phyloP scores from a whole-genome alignment of 2,113 vertebrate genomes.

The Aegypius monachus region DNA sequence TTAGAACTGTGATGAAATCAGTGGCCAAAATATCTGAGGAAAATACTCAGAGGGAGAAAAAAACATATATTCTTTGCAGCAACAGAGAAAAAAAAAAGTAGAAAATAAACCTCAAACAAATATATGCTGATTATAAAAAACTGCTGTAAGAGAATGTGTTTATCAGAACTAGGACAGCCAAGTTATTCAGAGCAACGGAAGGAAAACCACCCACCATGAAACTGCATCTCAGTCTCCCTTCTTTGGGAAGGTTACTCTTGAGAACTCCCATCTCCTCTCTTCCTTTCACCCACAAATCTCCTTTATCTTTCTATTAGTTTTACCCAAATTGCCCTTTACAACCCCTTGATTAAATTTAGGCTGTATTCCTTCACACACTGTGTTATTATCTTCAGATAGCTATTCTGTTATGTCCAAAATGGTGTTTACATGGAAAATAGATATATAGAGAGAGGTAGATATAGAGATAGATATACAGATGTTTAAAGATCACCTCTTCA shows the following conservation, averaged over 20 bases:
- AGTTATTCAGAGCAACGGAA: not conserved
- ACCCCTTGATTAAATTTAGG: not conserved
- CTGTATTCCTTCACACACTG: not conserved
- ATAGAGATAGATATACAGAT: not conserved
- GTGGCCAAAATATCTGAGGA: not conserved
- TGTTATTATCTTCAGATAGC: not conserved
- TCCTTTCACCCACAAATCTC: not conserved
- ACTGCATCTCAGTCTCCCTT: not conserved
- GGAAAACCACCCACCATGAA: not conserved
- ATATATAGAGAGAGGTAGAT: not conserved
- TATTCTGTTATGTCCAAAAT: not conserved
- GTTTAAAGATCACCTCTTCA: not conserved
- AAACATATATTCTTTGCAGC: not conserved
- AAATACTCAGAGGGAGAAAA: not conserved
- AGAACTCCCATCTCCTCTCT: not conserved
- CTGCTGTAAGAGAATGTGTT: not conserved
- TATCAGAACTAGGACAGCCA: not conserved
- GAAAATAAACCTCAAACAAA: not conserved
- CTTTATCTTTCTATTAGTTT: not conserved
- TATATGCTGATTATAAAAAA: not conserved
- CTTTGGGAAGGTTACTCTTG: not conserved
- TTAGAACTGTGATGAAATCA: not conserved
- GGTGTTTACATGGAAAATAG: not conserved
- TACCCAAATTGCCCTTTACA: not conserved
- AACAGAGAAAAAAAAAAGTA: not conserved